Evolutionary conservation across 2,113 vertebrate species (phyloP).

Genomic region (Seriola rivoliana): DNA sequence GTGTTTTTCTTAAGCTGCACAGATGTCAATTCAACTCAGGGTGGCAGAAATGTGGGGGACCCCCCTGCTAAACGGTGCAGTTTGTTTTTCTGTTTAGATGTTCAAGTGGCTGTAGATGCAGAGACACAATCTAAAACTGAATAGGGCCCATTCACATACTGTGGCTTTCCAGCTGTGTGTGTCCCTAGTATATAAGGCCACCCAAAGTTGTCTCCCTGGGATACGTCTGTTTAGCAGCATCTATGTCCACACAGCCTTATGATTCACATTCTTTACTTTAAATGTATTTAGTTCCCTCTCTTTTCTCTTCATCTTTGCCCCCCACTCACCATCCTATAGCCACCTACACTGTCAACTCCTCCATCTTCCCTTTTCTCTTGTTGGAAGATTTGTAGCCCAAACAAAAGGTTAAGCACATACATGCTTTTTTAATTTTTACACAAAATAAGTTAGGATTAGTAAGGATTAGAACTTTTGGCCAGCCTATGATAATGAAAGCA

Average conservation of each 20-base stretch:
- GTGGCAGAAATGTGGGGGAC: not conserved
- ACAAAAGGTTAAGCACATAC: not conserved
- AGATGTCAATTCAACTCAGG: not conserved
- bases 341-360: slow-evolving; percentile 15
- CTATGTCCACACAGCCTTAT: slow-evolving; percentile 26
- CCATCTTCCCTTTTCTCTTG: not conserved
- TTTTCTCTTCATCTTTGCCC: not conserved
- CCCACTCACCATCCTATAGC: not conserved
- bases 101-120: slow-evolving; percentile 33
- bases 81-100: slow-evolving; percentile 25
- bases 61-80: not conserved
- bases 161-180: slow-evolving; percentile 31
- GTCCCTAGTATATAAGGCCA: slow-evolving; percentile 24
- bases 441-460: not conserved
- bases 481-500: not conserved
- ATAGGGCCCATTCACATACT: slow-evolving; percentile 40
- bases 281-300: slow-evolving; percentile 27
- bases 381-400: not conserved
- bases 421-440: not conserved
- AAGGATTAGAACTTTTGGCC: not conserved
- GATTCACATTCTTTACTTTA: slow-evolving; percentile 40
- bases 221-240: slow-evolving; percentile 28
- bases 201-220: slow-evolving; percentile 53
- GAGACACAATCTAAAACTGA: slow-evolving; percentile 5
- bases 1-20: not conserved